Base-by-base conservation (phyloP, 2,113 vertebrate genomes). In the Mionectes macconnelli region DNA sequence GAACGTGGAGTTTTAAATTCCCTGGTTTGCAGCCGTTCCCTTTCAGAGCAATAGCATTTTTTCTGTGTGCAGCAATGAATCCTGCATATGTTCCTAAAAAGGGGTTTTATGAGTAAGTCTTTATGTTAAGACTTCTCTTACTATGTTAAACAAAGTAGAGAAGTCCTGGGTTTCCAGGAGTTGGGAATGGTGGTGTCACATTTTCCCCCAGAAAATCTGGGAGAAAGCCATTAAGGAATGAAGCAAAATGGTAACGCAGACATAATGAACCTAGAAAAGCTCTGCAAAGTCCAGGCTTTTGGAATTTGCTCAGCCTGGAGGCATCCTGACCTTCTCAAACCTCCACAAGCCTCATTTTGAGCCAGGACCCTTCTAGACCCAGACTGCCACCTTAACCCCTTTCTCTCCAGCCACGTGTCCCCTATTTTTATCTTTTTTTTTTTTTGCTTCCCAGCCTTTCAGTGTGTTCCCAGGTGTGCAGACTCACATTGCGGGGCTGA, bases 81-180 rank as follows among this genome's bases (percentile, higher is more conserved):
- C 42, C 45, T 18, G n/a, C 9, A 6, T 5, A 16, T 3, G 2
- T 14, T 57, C 73, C 68, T 8, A 0, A 9, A 53, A 68, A 35
- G 13, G n/a, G 33, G 37, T 22, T 52, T 47, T 40, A 28, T 8
- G 28, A 28, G 14, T 42, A 44, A 68, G 10, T 25, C 8, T 76
- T 66, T 37, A n/a, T n/a, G 3, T 27, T 23, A 24, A 63, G 56
- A 17, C 39, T 50, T 50, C 15, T 70, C 18, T 62, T 35, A 35
- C 74, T 49, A 19, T 1, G 22, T 49, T 33, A 12, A 64, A 64
- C 17, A 17, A 68, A 55, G 30, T 22, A 20, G 20, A n/a, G 24
- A 45, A 39, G 7, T 12, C 37, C 14, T 87, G 64, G 12, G 2
- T 0, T 52, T 78, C 72, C 2, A 7, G 3, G 15, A 15, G 22